A percentile compares a stretch with the other conserved stretches of the same genome.
Evolutionary conservation across 2,113 vertebrate species (phyloP).

Genomic region (Protobothrops mucrosquamatus): DNA sequence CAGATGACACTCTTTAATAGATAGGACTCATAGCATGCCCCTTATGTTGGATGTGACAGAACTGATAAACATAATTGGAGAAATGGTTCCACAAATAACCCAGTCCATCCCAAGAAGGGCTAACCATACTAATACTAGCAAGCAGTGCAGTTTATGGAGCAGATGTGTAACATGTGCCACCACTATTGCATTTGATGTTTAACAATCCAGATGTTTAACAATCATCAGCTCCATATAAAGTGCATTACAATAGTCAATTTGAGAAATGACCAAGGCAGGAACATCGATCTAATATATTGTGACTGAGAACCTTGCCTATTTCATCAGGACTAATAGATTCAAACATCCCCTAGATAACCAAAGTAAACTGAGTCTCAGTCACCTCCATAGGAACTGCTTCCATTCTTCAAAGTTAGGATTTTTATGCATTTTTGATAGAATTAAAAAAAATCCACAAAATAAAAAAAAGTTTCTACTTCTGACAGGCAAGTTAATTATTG

Average conservation of each 20-base stretch:
- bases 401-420: neutral
- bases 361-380: neutral
- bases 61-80: neutral
- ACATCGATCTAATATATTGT: neutral
- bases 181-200: neutral
- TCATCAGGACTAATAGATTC: neutral
- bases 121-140: neutral
- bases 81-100: neutral
- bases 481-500: neutral
- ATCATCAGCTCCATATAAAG: neutral
- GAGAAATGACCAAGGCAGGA: neutral
- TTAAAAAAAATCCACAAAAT: neutral
- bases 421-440: neutral
- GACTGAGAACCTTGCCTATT: neutral
- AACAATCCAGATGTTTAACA: neutral
- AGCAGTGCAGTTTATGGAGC: neutral
- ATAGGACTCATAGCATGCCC: neutral
- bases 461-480: neutral
- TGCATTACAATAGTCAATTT: neutral
- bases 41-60: neutral
- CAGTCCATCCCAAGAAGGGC: neutral
- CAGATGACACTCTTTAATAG: neutral
- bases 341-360: neutral
- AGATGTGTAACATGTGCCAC: neutral
- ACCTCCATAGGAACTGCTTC: neutral